Conservation (phyloP, 2,888 invertebrate species). For the Cryptocephalus moraei region DNA sequence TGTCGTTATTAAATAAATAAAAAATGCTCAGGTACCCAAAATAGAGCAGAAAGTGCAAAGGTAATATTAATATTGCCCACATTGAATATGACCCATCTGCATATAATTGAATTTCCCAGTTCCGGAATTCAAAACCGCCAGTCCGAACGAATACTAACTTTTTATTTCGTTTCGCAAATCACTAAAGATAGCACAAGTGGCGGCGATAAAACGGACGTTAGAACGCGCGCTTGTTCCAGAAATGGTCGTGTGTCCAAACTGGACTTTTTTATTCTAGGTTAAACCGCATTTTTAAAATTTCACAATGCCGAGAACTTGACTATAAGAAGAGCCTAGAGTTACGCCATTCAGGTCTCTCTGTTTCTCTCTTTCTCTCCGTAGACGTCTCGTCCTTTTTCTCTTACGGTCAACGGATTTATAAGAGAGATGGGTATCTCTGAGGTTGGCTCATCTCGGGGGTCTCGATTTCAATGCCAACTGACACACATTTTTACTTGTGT, state of each 20-base stretch:
- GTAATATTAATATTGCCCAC: no score
- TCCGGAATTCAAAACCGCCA: no score
- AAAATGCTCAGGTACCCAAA: no score
- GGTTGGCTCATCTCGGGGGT: conserved; percentile 13
- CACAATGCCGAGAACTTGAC: conserved; percentile 21
- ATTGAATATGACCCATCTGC: no score
- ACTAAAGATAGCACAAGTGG: no score
- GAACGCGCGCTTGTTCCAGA: not conserved
- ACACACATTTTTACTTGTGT: not conserved
- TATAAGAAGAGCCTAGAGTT: conserved; percentile 18
- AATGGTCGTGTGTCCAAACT: not conserved
- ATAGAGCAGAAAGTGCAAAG: no score
- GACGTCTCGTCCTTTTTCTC: conserved; percentile 2
- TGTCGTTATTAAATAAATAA: no score
- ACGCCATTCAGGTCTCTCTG: conserved; percentile 15
- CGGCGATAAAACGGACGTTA: not conserved
- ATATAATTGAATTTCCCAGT: no score
- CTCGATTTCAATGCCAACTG: conserved; percentile 13
- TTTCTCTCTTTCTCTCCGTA: not conserved
- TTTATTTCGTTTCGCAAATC: no score
- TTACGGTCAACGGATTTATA: conserved; percentile 13
- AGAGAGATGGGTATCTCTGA: conserved; percentile 12
- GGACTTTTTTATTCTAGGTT: conserved; percentile 22
- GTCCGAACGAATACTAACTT: no score
- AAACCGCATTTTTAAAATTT: conserved; percentile 26